These are phyloP conservation scores for Hyalella azteca DNA, from an alignment of 2,888 invertebrate species.

Conservation along the genomic window DNA sequence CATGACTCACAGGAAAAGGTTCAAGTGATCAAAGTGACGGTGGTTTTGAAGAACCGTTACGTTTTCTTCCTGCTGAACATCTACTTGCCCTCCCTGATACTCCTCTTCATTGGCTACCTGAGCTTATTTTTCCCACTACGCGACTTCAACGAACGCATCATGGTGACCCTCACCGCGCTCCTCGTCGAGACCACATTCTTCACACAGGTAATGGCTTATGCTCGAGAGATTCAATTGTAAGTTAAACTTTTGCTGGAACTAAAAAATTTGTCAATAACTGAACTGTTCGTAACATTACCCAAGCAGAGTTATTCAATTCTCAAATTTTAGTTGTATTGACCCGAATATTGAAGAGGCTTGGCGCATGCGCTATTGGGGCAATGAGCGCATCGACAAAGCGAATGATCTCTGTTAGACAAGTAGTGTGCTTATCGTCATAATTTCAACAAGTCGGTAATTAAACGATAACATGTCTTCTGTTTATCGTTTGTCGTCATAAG, in stretches of 20 bases:
- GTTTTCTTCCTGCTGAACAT: neutral
- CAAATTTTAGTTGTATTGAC: neutral
- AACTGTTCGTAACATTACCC: neutral
- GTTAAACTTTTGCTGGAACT: neutral
- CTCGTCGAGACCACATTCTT: conserved; percentile 28
- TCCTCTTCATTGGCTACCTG: conserved; percentile 19
- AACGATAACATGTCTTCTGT: too few species aligned
- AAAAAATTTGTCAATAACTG: neutral
- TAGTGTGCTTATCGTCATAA: too few species aligned
- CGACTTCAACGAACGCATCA: conserved; percentile 28
- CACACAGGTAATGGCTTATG: conserved; percentile 27
- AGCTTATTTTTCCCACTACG: conserved; percentile 12
- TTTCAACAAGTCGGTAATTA: too few species aligned
- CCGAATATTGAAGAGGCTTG: neutral
- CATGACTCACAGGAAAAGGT: conserved; percentile 2
- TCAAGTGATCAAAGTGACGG: neutral
- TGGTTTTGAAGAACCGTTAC: neutral
- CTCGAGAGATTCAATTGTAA: neutral
- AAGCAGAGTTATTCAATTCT: neutral
- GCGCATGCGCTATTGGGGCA: neutral
- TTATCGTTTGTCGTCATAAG: too few species aligned
- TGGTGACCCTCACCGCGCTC: conserved; percentile 23
- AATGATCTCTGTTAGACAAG: too few species aligned
- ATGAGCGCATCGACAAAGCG: neutral
- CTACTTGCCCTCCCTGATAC: conserved; percentile 16